Evolutionary conservation across 2,113 vertebrate species (phyloP), one percentile per base, ranked within the genome.

Genomic region (Antigone vipio): DNA sequence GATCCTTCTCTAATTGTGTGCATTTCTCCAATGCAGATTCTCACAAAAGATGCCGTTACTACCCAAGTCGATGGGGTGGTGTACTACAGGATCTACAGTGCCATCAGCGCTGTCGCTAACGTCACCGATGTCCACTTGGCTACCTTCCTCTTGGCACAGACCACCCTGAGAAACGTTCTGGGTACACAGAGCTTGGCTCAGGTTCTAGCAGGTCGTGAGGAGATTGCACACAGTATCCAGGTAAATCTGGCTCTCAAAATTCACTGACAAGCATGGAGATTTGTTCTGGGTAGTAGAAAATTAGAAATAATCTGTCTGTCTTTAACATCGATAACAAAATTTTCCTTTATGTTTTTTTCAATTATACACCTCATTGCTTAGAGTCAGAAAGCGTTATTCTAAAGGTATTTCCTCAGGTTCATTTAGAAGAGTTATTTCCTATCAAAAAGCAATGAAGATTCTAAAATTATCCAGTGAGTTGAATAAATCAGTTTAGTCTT

Each of bases 21-120:
- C 9, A 1, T 88, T 79, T 89, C 35, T 47, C 1, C 2, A 38
- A 64, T 9, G 6, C 63, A 99, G 99, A 98, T 99, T 89, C 97
- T 99, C 96, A 99, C 98, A 0, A 99, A 99, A 95, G 99, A 99
- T 83, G 99, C 99, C 0, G 99, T 99, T 93, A 99, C 99, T 0
- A 97, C 99, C 55, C 99, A 98, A 3, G 99, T 99, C 11, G 98
- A 99, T 3, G 99, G 99, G 0, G 99, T 99, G 91, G 98, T 99
- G 67, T 99, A 98, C 88, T 99, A 99, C 97, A 98, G 98, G 2
- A 99, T 99, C 34, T 98, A 98, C 97, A 99, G 99, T 0, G 98
- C 99, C 9, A 98, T 98, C n/a, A 96, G 99, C 32, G 98, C 99
- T 0, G 98, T 99, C 21, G 99, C 98, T 6, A 99, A 99, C 12